Evolutionary conservation across 1,140 invertebrate species (phyloP).

Genomic region (Bombus ignitus): DNA sequence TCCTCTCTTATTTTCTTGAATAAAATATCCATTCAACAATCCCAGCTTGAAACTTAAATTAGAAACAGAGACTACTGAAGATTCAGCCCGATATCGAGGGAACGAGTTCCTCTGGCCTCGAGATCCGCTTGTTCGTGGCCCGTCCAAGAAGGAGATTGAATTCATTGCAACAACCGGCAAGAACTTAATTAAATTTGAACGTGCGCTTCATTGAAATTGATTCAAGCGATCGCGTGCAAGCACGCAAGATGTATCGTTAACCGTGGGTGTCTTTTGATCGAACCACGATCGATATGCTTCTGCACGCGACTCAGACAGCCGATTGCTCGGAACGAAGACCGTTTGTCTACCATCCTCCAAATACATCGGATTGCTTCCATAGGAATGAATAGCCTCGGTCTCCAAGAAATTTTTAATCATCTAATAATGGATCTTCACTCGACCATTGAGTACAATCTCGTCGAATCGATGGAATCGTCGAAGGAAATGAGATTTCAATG

Average conservation of each 20-base stretch:
- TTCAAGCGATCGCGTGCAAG: constrained; percentile 15
- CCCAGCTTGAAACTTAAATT: background rate
- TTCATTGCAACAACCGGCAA: constrained; percentile 5
- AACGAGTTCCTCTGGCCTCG: background rate
- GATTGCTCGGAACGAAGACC: background rate
- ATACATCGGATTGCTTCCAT: background rate
- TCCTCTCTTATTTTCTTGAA: no score
- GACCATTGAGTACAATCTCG: background rate
- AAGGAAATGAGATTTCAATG: background rate
- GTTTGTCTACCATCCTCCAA: background rate
- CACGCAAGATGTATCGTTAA: constrained; percentile 32
- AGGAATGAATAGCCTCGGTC: background rate
- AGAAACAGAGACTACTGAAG: background rate
- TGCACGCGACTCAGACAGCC: background rate
- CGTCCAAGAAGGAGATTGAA: background rate
- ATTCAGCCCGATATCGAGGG: background rate
- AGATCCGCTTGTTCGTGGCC: background rate
- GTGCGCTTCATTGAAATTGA: constrained; percentile 33
- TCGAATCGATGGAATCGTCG: no score
- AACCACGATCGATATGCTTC: background rate
- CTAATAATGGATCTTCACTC: no score
- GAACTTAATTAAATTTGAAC: constrained; percentile 55
- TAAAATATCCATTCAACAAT: background rate
- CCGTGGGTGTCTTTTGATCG: constrained; percentile 18
- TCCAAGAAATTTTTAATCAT: background rate